Base-by-base conservation (phyloP, 2,113 vertebrate species). In the Hyperopisus bebe region DNA sequence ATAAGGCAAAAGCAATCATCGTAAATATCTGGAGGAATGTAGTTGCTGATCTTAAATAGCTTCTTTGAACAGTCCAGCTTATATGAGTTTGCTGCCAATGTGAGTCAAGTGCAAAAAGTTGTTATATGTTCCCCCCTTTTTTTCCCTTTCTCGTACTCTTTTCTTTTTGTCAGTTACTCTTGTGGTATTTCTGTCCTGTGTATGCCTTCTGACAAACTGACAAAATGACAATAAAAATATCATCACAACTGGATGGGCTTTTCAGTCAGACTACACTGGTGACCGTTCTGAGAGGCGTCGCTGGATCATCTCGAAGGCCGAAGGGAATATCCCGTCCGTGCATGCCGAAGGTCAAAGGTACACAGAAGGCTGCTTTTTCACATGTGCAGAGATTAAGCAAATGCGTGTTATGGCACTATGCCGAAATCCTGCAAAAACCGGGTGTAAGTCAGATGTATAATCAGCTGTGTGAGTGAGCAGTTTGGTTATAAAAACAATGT, bases 391-490 rank as follows among this genome's bases (percentile, higher is more conserved):
- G 27, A 50, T 51, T 31, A 13, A 15, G 84, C 17, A 82, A 44
- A 24, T 2, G 35, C 0, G 74, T 80, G 15, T 44, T 53, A 15
- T 53, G 13, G 27, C 47, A 35, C 5, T 17, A 31, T 7, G 11
- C n/a, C 1, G 17, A 55, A 35, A 19, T 87, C 27, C 55, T 62
- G 55, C 39, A 62, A 15, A 44, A 44, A 2, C 87, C 9, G 21
- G 1, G 11, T 62, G 39, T 55, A 58, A 62, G 35, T 31, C 55
- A 77, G 89, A 46, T n/a, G 44, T 21, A 66, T 48, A 42, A 74
- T 85, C 42, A 42, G 58, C 53, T 42, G 24, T 89, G 74, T 83
- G 77, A 89, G 80, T 27, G 70, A 83, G 74, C 35, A 83, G 7
- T 35, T 47, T n/a, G 58, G 55, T 42, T 88, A 74, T 13, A 70